These are phyloP conservation scores for Pedionomus torquatus DNA, from an alignment of 2,113 vertebrate species.

Conservation along the genomic window DNA sequence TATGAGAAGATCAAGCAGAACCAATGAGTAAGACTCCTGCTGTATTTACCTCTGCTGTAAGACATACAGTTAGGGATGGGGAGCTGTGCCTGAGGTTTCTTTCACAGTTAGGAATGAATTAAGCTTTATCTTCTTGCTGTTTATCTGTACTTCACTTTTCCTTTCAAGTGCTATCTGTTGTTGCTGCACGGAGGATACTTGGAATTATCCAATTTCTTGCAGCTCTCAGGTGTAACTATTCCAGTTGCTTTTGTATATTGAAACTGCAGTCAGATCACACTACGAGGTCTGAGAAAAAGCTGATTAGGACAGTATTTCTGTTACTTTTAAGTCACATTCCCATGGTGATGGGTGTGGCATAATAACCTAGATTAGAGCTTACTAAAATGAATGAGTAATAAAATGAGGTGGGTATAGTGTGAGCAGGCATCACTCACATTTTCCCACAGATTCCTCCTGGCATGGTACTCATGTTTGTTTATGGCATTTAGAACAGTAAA, in stretches of 20 bases:
- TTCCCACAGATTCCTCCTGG: slow-evolving; percentile 63
- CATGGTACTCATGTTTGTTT: background rate
- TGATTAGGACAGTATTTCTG: slow-evolving; percentile 13
- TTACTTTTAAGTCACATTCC: slow-evolving; percentile 3
- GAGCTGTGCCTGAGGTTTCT: background rate
- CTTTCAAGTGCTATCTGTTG: background rate
- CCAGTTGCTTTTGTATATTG: background rate
- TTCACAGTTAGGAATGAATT: background rate
- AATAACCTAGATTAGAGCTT: slow-evolving; percentile 27
- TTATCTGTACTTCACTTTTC: background rate
- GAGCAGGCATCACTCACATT: background rate
- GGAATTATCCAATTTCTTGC: background rate
- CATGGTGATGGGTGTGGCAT: slow-evolving; percentile 47
- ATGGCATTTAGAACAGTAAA: background rate
- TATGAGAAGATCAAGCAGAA: background rate
- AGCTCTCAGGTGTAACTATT: background rate
- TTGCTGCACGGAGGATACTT: background rate
- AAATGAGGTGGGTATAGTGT: slow-evolving; percentile 17
- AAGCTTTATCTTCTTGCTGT: background rate
- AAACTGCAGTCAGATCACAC: background rate
- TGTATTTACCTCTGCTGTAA: background rate
- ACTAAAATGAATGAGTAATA: slow-evolving; percentile 45
- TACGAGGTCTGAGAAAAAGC: background rate
- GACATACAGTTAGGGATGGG: background rate
- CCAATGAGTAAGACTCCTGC: background rate